Evolutionary conservation across 2,113 vertebrate species (phyloP).

Genomic region (Bujurquina vittata): DNA sequence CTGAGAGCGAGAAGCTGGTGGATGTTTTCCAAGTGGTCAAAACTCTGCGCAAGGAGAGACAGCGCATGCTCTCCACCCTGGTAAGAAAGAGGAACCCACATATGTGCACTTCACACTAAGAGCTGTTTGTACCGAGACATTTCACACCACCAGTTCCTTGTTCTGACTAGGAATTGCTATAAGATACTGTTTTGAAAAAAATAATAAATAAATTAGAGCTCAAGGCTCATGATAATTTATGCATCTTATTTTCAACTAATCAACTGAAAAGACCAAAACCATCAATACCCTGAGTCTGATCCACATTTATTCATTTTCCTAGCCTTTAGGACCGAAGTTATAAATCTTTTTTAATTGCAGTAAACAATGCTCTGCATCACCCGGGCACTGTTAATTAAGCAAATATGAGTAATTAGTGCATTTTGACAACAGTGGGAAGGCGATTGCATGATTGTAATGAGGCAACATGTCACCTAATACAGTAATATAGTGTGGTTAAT

Average conservation of each 20-base stretch:
- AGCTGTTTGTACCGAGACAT: not conserved
- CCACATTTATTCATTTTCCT: not conserved
- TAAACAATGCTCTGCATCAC: too few relatives aligned
- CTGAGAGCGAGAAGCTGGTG: constrained; percentile 88
- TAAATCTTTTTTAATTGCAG: too few relatives aligned
- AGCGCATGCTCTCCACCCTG: constrained; percentile 81
- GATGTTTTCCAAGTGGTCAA: constrained; percentile 94
- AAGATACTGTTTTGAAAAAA: not conserved
- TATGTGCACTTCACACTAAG: not conserved
- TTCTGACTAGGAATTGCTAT: not conserved
- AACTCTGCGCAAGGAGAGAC: constrained; percentile 86
- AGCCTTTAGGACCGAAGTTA: too few relatives aligned
- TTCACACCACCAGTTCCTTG: not conserved
- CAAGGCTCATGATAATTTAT: accelerated
- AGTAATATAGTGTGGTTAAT: too few relatives aligned
- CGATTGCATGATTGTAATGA: not conserved
- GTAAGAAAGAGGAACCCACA: constrained; percentile 79
- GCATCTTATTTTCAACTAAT: not conserved
- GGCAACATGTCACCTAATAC: too few relatives aligned
- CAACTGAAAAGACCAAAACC: not conserved
- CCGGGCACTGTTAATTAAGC: accelerated
- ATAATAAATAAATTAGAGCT: not conserved
- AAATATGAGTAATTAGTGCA: accelerated
- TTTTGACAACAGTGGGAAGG: not conserved
- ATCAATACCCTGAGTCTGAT: too few relatives aligned